phyloP scores from a whole-genome alignment of 2,797 vertebrate genomes.

The Pseudomugil tenellus region DNA sequence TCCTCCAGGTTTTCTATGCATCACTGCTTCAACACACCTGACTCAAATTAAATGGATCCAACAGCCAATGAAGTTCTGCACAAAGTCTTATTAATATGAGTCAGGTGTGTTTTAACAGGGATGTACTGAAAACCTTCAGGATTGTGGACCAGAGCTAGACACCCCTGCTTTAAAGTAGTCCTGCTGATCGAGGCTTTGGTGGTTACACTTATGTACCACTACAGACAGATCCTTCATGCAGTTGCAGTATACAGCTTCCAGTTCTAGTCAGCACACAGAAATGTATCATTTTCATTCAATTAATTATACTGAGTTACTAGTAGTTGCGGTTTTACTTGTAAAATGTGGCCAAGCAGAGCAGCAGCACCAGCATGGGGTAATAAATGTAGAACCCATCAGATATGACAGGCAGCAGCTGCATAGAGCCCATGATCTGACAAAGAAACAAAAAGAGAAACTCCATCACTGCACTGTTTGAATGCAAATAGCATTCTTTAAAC shows the following conservation, averaged over 20 bases:
- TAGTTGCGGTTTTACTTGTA: constrained; percentile 84
- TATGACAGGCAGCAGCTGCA: constrained; percentile 91
- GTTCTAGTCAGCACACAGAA: neutral
- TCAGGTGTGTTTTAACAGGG: no score
- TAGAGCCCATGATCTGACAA: constrained; percentile 94
- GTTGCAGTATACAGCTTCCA: neutral
- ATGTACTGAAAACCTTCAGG: no score
- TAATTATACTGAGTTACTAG: neutral
- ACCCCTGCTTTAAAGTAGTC: neutral
- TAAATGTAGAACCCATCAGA: constrained; percentile 97
- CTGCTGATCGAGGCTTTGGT: neutral
- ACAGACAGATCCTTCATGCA: neutral
- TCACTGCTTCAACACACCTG: no score
- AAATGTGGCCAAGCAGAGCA: constrained; percentile 94
- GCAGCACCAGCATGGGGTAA: constrained; percentile 94
- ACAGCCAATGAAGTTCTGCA: no score
- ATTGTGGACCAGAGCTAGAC: no score
- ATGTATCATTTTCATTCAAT: neutral
- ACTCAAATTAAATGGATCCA: no score
- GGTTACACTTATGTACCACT: no score
- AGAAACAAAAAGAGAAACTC: constrained; percentile 27
- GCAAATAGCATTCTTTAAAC: neutral
- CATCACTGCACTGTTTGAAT: neutral
- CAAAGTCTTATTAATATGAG: no score
- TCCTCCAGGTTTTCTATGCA: no score